Evolutionary conservation across 2,797 vertebrate genomes (phyloP), one percentile per base, ranked within the genome.

Genomic region (Halcyon badia): DNA sequence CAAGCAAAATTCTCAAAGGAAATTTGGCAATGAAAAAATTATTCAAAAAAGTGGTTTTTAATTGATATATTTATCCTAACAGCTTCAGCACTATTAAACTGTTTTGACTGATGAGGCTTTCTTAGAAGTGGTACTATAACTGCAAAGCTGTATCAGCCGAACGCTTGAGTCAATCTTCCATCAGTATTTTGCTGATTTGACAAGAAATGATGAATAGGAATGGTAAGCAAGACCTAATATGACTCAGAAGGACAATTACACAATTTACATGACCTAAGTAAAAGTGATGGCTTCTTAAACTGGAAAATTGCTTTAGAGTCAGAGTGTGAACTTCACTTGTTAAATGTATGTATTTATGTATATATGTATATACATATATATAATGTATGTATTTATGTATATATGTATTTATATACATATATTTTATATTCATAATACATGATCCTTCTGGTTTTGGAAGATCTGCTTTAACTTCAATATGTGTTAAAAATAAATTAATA

Each of bases 161-260:
- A 66, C 57, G 44, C 61, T 82, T 16, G 31, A 79, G 65, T 72
- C 65, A 75, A 42, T 87, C 71, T 88, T 77, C 68, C 57, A 35
- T 57, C 57, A 77, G 30, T 64, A 39, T 85, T 90, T 91, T 88
- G 65, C 93, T 95, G 89, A 90, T 88, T 88, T 83, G 77, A 60
- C 70, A 82, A 48, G 37, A 94, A 93, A 78, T 80, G 78, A 81
- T 92, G 90, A 95, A 76, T 69, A 76, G 54, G 60, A 52, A 15
- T 10, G 18, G 30, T 73, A 84, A 90, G 69, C 48, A 91, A 78
- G 56, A 78, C 54, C 24, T 14, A 64, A 39, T 85, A 15, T 76
- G 76, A 73, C 42, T 71, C 84, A 88, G 79, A 94, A 93, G 81
- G 65, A 81, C 82, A 87, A 73, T 95, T 76, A 76, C 15, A 37